phyloP scores from a whole-genome alignment of 2,888 invertebrate genomes.

The Himalopsyche japonica region DNA sequence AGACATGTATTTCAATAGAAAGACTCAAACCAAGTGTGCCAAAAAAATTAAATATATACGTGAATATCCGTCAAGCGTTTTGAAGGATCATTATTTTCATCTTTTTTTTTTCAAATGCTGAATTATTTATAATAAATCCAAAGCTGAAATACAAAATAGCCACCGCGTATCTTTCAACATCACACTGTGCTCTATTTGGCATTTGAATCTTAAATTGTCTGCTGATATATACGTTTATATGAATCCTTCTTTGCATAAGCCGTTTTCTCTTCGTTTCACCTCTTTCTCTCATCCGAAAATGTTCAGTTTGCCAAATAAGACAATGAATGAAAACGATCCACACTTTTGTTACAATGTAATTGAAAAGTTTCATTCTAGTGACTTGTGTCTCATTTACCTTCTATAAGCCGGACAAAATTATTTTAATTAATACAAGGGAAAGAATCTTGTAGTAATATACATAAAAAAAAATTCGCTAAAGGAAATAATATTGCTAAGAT shows the following conservation, averaged over 20 bases:
- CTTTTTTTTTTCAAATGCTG: no score
- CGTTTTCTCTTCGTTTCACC: not conserved
- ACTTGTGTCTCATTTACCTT: slow-evolving; percentile 22
- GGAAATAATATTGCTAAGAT: not conserved
- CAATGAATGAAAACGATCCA: not conserved
- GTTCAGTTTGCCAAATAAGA: not conserved
- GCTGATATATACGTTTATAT: not conserved
- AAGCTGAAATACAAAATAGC: not conserved
- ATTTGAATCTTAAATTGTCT: not conserved
- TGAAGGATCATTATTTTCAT: no score
- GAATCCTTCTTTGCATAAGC: not conserved
- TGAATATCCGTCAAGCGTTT: no score
- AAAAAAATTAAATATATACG: no score
- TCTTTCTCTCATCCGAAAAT: not conserved
- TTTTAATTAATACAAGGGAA: not conserved
- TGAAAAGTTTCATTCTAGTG: slow-evolving; percentile 21
- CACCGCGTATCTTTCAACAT: not conserved
- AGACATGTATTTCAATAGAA: no score
- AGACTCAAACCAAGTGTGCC: no score
- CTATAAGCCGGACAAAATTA: not conserved
- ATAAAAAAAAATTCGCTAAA: not conserved
- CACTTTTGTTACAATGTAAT: slow-evolving; percentile 9
- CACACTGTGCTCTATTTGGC: not conserved
- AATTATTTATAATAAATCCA: not conserved
- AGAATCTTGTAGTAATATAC: not conserved